Percentiles rank a stretch among this genome's conserved stretches.
These are phyloP conservation scores for Salvelinus fontinalis DNA, from an alignment of 2,113 vertebrate species.

Conservation along the genomic window DNA sequence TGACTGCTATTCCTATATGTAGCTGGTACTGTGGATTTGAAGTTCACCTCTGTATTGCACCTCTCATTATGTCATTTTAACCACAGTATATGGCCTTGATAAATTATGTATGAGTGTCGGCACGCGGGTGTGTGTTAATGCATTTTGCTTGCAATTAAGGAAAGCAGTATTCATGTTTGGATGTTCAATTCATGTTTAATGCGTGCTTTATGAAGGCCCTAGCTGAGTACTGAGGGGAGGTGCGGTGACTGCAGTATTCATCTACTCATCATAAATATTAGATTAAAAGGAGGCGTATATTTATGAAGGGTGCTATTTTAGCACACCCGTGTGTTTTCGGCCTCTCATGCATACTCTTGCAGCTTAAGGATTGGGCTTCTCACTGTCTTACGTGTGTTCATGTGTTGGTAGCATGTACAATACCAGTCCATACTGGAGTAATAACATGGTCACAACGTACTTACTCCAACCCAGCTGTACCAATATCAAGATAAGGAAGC, in stretches of 20 bases:
- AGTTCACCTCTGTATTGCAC: neutral
- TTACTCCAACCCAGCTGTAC: too few relatives aligned
- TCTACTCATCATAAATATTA: constrained; percentile 57
- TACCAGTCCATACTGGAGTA: too few relatives aligned
- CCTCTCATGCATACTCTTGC: neutral
- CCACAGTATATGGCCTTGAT: neutral
- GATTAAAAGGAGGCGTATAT: constrained; percentile 69
- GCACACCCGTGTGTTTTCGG: too few relatives aligned
- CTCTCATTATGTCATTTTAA: neutral
- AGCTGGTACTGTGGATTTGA: neutral
- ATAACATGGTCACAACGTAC: too few relatives aligned
- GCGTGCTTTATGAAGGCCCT: constrained; percentile 25
- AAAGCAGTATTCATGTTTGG: constrained; percentile 35
- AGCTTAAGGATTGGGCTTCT: neutral
- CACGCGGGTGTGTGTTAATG: constrained; percentile 4
- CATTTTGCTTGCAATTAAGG: constrained; percentile 27
- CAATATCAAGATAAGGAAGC: too few relatives aligned
- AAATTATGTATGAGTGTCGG: too few relatives aligned
- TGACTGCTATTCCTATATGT: neutral
- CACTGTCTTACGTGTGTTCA: too few relatives aligned
- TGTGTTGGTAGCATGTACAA: too few relatives aligned
- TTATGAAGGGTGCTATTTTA: constrained; percentile 60
- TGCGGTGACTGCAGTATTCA: constrained; percentile 36
- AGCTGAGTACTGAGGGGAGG: constrained; percentile 14
- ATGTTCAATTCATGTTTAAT: constrained; percentile 42